These are phyloP conservation scores for Bellardia pandia DNA, from an alignment of 2,888 invertebrate species.

Conservation along the genomic window DNA sequence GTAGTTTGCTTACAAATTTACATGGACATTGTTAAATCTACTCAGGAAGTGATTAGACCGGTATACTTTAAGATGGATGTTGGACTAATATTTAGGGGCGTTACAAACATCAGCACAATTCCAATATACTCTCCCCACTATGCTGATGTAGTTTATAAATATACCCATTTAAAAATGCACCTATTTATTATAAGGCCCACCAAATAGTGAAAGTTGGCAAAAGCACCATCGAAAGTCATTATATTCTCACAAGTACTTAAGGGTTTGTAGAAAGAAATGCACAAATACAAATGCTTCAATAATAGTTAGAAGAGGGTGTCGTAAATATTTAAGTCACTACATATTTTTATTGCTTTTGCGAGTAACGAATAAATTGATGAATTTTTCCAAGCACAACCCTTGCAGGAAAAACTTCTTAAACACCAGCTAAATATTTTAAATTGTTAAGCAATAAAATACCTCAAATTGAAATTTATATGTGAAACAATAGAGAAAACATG, in stretches of 20 bases:
- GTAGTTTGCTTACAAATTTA: too few relatives aligned
- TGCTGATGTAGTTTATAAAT: too few relatives aligned
- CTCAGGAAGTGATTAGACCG: too few relatives aligned
- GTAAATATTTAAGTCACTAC: conserved; percentile 23
- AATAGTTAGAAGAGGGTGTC: background rate
- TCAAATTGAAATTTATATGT: background rate
- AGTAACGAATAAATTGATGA: conserved; percentile 14
- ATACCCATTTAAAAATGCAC: too few relatives aligned
- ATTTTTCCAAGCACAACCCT: background rate
- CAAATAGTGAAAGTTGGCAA: background rate
- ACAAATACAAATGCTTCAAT: background rate
- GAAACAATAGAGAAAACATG: too few relatives aligned
- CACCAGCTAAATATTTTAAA: background rate
- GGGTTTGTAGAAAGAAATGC: conserved; percentile 33
- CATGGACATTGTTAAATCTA: too few relatives aligned
- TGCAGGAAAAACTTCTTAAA: background rate
- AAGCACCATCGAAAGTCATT: conserved; percentile 2
- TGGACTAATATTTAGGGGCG: too few relatives aligned
- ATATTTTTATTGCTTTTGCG: conserved; percentile 30
- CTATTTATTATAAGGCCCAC: conserved; percentile 1
- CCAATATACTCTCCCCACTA: too few relatives aligned
- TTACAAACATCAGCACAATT: too few relatives aligned
- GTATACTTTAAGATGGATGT: too few relatives aligned
- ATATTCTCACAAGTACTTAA: conserved; percentile 43
- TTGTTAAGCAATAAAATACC: background rate